Percentiles rank a stretch among this genome's conserved stretches.
Evolutionary conservation across 1,140 invertebrate genomes (phyloP).

Genomic region (Drosophila sp.): DNA sequence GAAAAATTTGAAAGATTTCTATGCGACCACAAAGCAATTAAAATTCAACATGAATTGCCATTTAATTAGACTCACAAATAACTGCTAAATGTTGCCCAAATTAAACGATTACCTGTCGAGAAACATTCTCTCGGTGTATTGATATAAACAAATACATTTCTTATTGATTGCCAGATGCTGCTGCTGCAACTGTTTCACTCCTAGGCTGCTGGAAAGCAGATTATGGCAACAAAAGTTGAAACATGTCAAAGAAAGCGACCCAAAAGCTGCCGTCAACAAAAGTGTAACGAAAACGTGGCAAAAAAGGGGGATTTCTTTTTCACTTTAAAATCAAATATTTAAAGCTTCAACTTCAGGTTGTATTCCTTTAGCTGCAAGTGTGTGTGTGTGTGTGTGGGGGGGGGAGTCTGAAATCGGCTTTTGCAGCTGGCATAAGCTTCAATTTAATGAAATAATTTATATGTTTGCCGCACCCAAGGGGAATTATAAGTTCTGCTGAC

Average conservation of each 20-base stretch:
- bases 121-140: neutral
- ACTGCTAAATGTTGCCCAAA: too few species aligned
- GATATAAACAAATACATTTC: neutral
- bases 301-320: neutral
- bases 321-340: conserved; percentile 41
- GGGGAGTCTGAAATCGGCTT: conserved; percentile 63
- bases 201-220: conserved; percentile 3
- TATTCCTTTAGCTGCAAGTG: too few species aligned
- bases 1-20: too few species aligned
- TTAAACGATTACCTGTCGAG: neutral
- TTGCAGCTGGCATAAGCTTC: conserved; percentile 43
- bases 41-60: too few species aligned
- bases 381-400: conserved; percentile 23
- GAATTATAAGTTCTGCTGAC: conserved; percentile 69
- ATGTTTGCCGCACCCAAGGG: conserved; percentile 29
- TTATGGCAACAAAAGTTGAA: conserved; percentile 14
- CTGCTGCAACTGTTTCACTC: neutral
- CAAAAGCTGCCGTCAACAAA: conserved; percentile 14
- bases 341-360: conserved; percentile 44
- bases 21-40: too few species aligned
- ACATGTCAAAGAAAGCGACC: neutral
- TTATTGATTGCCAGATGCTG: neutral
- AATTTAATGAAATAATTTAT: conserved; percentile 73
- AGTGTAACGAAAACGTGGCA: neutral
- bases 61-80: too few species aligned